Base-by-base conservation (phyloP, 2,797 vertebrate genomes). In the Danio albolineatus region DNA sequence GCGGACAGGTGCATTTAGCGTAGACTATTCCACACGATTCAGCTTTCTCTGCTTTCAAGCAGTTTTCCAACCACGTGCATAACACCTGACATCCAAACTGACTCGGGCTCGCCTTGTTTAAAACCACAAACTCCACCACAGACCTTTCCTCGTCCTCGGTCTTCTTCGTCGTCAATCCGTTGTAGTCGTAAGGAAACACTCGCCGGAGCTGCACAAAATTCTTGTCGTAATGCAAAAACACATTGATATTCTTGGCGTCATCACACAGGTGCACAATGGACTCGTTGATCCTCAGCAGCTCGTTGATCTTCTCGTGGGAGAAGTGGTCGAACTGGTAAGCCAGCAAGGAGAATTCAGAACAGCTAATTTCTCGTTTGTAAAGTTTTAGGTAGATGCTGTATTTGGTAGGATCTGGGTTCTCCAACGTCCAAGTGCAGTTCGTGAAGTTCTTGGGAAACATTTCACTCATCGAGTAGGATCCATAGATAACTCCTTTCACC, bases 381-480 rank as follows among this genome's bases (percentile, higher is more conserved):
- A 99, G 96, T 95, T 99, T 99, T 95, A 99, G 97, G 96, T 99
- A 99, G 96, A 99, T 99, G 90, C 97, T 99, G 94, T 99, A 99
- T 98, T 99, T 99, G 96, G 98, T 99, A 77, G 98, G 98, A 92
- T 99, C 98, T 92, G 98, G 98, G 92, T 99, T 99, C 93, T 99
- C 98, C 96, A 99, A 94, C 76, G 97, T 99, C 98, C 98, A 99
- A 86, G 97, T 98, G 93, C 98, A 99, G 95, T 99, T 99, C 91
- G 97, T 99, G 91, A 97, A 98, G 96, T 99, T 99, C 93, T 98
- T 99, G 89, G 98, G 98, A 95, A 99, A 99, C 96, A 99, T 98
- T 92, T 99, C 97, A 92, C 95, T 96, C 93, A 99, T 96, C 91
- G 98, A 99, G 94, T 99, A 99, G 16, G 98, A 99, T 98, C 98